Evolutionary conservation across 64 coral and sea anemone genomes (phyloP).

Genomic region (Pocillopora damicornis): DNA sequence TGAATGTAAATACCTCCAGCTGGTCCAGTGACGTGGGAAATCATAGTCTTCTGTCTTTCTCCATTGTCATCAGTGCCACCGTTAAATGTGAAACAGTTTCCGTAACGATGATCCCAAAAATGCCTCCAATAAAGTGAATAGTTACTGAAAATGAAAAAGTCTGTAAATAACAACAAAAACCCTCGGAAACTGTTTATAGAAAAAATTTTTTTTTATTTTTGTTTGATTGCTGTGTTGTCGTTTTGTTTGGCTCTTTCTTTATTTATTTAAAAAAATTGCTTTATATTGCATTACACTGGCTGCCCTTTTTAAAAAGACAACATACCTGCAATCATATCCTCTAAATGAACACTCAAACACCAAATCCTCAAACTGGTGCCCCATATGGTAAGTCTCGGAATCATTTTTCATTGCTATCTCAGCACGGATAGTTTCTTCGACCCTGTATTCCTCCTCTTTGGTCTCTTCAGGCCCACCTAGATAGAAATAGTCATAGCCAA

Average conservation of each 20-base stretch:
- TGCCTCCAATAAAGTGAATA: conserved; percentile 42
- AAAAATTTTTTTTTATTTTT: too few species aligned
- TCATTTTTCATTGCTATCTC: conserved; percentile 1
- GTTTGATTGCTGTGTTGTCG: too few species aligned
- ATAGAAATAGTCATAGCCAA: not conserved
- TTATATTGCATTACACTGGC: too few species aligned
- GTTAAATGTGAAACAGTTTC: conserved; percentile 82
- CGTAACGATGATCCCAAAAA: conserved; percentile 62
- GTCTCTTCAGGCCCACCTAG: not conserved
- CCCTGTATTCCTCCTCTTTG: not conserved
- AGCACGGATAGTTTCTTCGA: conserved; percentile 19
- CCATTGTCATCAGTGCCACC: conserved; percentile 43
- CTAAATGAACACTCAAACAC: conserved; percentile 48
- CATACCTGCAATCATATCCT: conserved; percentile 56
- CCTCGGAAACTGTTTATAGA: too few species aligned
- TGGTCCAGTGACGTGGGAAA: conserved; percentile 44
- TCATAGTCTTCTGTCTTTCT: conserved; percentile 1
- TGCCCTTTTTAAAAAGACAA: not conserved
- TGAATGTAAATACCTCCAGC: conserved; percentile 34
- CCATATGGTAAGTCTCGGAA: conserved; percentile 18
- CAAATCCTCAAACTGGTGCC: conserved; percentile 65
- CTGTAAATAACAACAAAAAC: too few species aligned
- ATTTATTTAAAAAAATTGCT: too few species aligned
- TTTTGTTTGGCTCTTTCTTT: too few species aligned
- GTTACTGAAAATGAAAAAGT: conserved; percentile 1